Evolutionary conservation across 2,888 invertebrate genomes (phyloP), one percentile per base, ranked within the genome.

Genomic region (Thereva unica): DNA sequence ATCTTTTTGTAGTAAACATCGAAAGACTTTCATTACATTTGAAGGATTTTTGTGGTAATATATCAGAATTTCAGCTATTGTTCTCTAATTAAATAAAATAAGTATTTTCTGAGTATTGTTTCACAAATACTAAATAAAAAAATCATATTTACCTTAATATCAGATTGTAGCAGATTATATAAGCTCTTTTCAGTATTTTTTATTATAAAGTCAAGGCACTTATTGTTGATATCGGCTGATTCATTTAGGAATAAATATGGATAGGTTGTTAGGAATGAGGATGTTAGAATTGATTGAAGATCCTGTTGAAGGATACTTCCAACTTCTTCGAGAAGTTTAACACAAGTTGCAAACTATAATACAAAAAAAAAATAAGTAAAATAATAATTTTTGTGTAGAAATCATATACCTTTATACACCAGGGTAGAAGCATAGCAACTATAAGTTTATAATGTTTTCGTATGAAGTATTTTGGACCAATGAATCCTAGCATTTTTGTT

Each of bases 191-290:
- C 83, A 0, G 90, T 88, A 63, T 86, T 80, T 68, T 77, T 83
- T 69, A 88, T 86, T 49, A 92, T 84, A 64, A 88, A 83, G 57
- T 82, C 80, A 71, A 88, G 85, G 74, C 88, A 89, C 71, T 85
- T 83, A 50, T 85, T 84, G 7, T 85, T 84, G 8, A 85, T 80
- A 34, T 84, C 84, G 2, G 83, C 82, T 0, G 82, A 76, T 76
- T 89, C 87, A 44, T 86, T 86, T 64, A 92, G 80, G 75, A 88
- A 87, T 3, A 89, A 82, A 70, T 91, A 85, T 1, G 90, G 85
- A 71, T 90, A 92, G 57, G 90, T 87, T 56, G 88, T 85, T 57
- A 89, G 85, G 74, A 89, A 89, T 66, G 89, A 86, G 65, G 84
- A 85, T 2, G 84, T 82, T 9, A 91, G 80, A 71, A 90, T 84